These are phyloP conservation scores for Drosophila tani DNA, from an alignment of 1,140 invertebrate genomes.

Conservation along the genomic window DNA sequence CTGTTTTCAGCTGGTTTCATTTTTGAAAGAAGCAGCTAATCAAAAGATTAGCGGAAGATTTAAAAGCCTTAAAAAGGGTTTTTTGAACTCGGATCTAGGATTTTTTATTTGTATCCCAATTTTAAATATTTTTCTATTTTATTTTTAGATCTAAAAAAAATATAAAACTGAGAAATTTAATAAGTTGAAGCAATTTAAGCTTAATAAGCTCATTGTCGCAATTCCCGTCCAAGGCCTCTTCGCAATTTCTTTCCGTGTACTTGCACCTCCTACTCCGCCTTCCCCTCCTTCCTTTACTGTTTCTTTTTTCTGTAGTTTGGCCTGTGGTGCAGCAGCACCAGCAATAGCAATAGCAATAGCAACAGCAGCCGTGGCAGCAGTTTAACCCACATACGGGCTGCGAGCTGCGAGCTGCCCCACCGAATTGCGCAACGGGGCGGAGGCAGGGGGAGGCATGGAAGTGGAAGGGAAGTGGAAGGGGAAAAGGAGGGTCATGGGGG, in stretches of 20 bases:
- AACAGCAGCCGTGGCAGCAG: constrained; percentile 48
- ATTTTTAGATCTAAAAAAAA: too few relatives aligned
- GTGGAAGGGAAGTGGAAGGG: background rate
- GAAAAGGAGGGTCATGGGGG: constrained; percentile 6
- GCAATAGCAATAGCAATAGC: constrained; percentile 15
- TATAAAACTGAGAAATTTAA: too few relatives aligned
- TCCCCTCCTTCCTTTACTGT: constrained; percentile 6
- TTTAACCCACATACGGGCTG: constrained; percentile 68
- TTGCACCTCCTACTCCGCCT: constrained; percentile 21
- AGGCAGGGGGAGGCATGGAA: constrained; percentile 1
- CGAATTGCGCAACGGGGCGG: constrained; percentile 65
- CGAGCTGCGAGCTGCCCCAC: constrained; percentile 19
- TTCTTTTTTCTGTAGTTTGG: constrained; percentile 39
- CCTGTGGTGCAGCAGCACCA: constrained; percentile 56
- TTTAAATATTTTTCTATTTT: background rate
- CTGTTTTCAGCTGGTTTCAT: background rate
- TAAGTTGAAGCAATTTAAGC: background rate
- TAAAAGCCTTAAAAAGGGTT: background rate
- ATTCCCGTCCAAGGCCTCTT: background rate
- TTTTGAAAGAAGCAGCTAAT: background rate
- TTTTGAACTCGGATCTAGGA: too few relatives aligned
- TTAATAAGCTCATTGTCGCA: background rate
- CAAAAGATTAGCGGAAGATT: too few relatives aligned
- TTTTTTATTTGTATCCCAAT: background rate
- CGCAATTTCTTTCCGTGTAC: constrained; percentile 20